These are phyloP conservation scores for Trinorchestia longiramus DNA, from an alignment of 1,140 invertebrate genomes.

Conservation along the genomic window DNA sequence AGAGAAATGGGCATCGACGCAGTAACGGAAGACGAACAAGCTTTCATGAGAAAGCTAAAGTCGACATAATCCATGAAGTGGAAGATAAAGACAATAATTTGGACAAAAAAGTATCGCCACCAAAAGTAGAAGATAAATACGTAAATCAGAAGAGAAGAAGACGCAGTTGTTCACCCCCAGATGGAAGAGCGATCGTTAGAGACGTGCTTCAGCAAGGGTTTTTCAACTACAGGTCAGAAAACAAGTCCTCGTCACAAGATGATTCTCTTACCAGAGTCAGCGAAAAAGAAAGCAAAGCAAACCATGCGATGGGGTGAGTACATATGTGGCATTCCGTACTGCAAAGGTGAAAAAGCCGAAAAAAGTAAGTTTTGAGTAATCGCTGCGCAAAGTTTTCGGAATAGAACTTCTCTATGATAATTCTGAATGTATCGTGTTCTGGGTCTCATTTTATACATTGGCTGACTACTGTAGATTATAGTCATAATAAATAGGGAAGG, in stretches of 20 bases:
- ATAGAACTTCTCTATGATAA: too few relatives aligned
- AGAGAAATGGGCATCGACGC: not conserved
- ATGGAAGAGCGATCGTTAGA: not conserved
- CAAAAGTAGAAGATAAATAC: not conserved
- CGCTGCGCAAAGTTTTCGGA: too few relatives aligned
- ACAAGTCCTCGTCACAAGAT: not conserved
- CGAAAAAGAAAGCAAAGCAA: not conserved
- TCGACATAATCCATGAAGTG: slow-evolving; percentile 4
- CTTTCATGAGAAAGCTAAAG: not conserved
- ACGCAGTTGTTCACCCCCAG: not conserved
- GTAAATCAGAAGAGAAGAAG: not conserved
- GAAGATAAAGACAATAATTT: not conserved
- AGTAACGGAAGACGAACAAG: not conserved
- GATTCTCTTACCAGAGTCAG: not conserved
- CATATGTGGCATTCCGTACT: too few relatives aligned
- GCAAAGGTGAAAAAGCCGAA: too few relatives aligned
- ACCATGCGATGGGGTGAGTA: not conserved
- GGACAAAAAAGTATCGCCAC: not conserved
- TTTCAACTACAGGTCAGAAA: not conserved
- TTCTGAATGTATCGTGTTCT: too few relatives aligned
- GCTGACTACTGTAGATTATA: too few relatives aligned
- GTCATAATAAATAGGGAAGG: too few relatives aligned
- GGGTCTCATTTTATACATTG: too few relatives aligned
- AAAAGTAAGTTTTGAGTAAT: too few relatives aligned
- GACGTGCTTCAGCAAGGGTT: not conserved